Evolutionary conservation across 2,797 vertebrate genomes (phyloP).

Genomic region (Etheostoma perlongum): DNA sequence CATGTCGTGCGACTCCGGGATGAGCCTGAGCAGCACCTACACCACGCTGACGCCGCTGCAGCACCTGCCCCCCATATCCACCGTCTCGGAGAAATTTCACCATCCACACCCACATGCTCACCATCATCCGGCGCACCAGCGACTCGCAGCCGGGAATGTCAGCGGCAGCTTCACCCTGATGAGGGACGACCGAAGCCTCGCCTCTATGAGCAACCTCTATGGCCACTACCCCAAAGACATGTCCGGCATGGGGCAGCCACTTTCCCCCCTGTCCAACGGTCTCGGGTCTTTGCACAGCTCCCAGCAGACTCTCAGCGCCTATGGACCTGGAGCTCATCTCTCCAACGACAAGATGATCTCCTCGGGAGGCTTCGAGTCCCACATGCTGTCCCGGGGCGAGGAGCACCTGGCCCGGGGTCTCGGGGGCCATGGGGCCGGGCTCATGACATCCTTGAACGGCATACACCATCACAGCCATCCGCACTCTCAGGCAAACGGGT

Average conservation of each 20-base stretch:
- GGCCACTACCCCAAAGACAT: conserved; percentile 97
- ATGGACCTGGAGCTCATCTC: conserved; percentile 91
- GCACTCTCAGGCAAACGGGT: conserved; percentile 88
- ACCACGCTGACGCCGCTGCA: conserved; percentile 96
- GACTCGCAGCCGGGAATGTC: conserved; percentile 91
- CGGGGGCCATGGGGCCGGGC: conserved; percentile 89
- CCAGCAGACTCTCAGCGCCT: conserved; percentile 91
- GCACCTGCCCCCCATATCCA: conserved; percentile 95
- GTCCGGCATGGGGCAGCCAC: conserved; percentile 92
- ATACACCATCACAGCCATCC: conserved; percentile 90
- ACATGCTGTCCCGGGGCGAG: conserved; percentile 93
- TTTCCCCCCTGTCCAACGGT: conserved; percentile 93
- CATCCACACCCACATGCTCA: conserved; percentile 89
- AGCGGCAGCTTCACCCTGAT: conserved; percentile 96
- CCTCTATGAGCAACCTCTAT: conserved; percentile 95
- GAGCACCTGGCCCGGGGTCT: conserved; percentile 92
- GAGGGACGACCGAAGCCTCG: conserved; percentile 93
- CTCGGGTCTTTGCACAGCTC: conserved; percentile 93
- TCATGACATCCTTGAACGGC: conserved; percentile 91
- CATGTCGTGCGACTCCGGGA: conserved; percentile 96
- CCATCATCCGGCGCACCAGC: conserved; percentile 89
- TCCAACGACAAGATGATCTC: conserved; percentile 95
- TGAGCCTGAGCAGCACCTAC: conserved; percentile 95
- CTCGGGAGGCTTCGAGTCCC: conserved; percentile 92
- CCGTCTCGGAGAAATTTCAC: conserved; percentile 96